These are phyloP conservation scores for Trachemys scripta DNA, from an alignment of 2,113 vertebrate genomes.

Conservation along the genomic window DNA sequence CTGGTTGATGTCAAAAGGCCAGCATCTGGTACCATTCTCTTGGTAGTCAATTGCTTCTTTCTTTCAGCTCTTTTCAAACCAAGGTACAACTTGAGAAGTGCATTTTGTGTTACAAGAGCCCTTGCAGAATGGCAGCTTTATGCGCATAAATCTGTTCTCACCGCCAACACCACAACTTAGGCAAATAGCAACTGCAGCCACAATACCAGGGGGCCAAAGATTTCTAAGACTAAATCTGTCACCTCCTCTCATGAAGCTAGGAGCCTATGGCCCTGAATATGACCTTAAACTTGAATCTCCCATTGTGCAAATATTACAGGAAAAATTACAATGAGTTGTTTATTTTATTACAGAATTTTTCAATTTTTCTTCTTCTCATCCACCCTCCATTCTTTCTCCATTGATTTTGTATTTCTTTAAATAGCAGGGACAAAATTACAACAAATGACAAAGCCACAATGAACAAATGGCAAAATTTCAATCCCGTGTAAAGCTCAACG, in stretches of 20 bases:
- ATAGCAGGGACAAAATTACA: neutral
- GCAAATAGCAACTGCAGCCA: conserved; percentile 47
- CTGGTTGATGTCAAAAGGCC: conserved; percentile 63
- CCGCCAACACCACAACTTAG: conserved; percentile 48
- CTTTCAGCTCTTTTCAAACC: conserved; percentile 53
- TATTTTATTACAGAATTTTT: neutral
- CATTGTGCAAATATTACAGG: conserved; percentile 26
- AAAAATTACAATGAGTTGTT: conserved; percentile 42
- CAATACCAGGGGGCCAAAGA: conserved; percentile 39
- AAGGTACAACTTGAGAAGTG: conserved; percentile 53
- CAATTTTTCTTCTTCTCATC: neutral
- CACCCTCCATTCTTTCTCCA: neutral
- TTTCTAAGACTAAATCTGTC: conserved; percentile 49
- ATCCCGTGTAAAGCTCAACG: neutral
- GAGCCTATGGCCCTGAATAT: conserved; percentile 31
- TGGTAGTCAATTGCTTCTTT: conserved; percentile 63
- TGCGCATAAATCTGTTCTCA: conserved; percentile 49
- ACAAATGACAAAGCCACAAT: neutral
- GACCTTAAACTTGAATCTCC: conserved; percentile 47
- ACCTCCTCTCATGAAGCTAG: conserved; percentile 53
- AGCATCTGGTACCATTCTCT: conserved; percentile 71
- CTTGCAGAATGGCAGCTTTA: conserved; percentile 62
- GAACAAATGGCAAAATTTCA: neutral
- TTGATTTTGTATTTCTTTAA: neutral
- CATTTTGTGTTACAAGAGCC: conserved; percentile 48